phyloP scores from a whole-genome alignment of 2,113 vertebrate genomes.

The Leucopsar rothschildi region DNA sequence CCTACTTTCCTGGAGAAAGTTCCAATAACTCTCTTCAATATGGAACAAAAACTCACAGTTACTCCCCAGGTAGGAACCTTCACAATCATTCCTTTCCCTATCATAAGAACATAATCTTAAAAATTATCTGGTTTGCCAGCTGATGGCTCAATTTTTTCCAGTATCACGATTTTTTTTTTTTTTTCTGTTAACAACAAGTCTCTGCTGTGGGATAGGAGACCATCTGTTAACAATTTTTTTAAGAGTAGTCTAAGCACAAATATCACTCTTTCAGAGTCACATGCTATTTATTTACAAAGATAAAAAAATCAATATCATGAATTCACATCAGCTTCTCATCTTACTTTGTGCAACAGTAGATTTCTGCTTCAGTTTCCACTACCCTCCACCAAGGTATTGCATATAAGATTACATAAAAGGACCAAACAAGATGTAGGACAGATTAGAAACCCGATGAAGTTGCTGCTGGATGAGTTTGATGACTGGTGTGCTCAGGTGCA shows the following conservation, averaged over 20 bases:
- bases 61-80: not conserved
- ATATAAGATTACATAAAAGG: slow-evolving; percentile 40
- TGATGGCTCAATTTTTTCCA: not conserved
- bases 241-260: slow-evolving; percentile 9
- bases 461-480: not conserved
- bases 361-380: slow-evolving; percentile 47
- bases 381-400: not conserved
- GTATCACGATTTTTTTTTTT: not conserved
- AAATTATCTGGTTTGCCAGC: not conserved
- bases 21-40: not conserved
- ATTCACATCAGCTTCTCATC: slow-evolving; percentile 39
- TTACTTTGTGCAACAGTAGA: slow-evolving; percentile 39
- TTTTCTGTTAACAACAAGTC: slow-evolving; percentile 20
- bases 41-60: not conserved
- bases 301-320: slow-evolving; percentile 29
- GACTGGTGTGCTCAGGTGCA: not conserved
- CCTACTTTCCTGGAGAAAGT: not conserved
- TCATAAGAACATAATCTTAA: not conserved
- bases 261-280: slow-evolving; percentile 13
- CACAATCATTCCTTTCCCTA: not conserved
- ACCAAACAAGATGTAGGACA: slow-evolving; percentile 39
- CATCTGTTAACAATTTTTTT: slow-evolving; percentile 45
- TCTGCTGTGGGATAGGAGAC: slow-evolving; percentile 22
- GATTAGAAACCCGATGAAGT: slow-evolving; percentile 27
- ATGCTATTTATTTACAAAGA: slow-evolving; percentile 43